Evolutionary conservation across 1,140 invertebrate genomes (phyloP).

Genomic region (Drosophila grimshawi): DNA sequence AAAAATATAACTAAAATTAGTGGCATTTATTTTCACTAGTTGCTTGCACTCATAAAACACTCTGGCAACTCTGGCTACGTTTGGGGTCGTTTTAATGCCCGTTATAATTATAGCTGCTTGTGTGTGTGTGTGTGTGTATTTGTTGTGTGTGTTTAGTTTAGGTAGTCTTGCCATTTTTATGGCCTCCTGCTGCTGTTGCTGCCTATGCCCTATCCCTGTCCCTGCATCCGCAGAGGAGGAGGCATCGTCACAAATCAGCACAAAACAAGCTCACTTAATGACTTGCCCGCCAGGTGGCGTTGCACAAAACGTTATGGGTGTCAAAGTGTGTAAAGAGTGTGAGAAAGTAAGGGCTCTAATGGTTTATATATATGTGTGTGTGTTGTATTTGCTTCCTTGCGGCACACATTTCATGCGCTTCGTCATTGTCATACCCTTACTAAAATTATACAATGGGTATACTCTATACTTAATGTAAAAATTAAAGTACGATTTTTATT

Average conservation of each 20-base stretch:
- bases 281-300: constrained; percentile 68
- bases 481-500: no score
- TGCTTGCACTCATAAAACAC: constrained; percentile 25
- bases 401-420: constrained; percentile 56
- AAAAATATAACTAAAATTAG: constrained; percentile 25
- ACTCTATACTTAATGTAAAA: not conserved
- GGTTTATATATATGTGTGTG: not conserved
- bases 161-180: constrained; percentile 62
- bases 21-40: constrained; percentile 31
- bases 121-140: constrained; percentile 15
- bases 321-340: constrained; percentile 17
- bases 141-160: constrained; percentile 30
- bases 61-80: constrained; percentile 45
- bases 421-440: constrained; percentile 60
- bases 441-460: not conserved
- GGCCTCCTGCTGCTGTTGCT: constrained; percentile 49
- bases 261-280: constrained; percentile 80
- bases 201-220: constrained; percentile 9
- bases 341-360: not conserved
- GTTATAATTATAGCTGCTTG: constrained; percentile 70
- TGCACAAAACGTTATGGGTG: constrained; percentile 37
- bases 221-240: no score
- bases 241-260: constrained; percentile 59
- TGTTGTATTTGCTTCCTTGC: constrained; percentile 22
- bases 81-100: constrained; percentile 70